Evolutionary conservation across 2,888 invertebrate species (phyloP).

Genomic region (Drosophila diplacantha): DNA sequence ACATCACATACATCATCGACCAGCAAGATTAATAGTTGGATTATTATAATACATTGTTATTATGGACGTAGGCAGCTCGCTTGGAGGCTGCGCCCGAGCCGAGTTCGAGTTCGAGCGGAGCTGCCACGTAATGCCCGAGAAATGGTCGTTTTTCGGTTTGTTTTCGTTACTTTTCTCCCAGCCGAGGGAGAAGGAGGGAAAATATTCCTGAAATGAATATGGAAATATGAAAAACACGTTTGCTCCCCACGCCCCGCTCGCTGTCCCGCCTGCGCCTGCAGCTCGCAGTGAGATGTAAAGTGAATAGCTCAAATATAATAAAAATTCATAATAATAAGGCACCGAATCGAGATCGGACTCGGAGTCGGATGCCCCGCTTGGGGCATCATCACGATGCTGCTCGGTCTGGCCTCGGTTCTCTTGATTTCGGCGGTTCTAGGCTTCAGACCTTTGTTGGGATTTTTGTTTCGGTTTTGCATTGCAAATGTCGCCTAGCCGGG

Average conservation of each 20-base stretch:
- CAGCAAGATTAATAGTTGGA: constrained; percentile 66
- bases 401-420: not conserved
- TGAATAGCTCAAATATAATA: constrained; percentile 59
- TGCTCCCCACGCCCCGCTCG: constrained; percentile 30
- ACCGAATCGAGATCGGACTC: constrained; percentile 18
- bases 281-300: constrained; percentile 38
- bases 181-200: constrained; percentile 19
- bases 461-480: constrained; percentile 46
- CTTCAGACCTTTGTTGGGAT: constrained; percentile 31
- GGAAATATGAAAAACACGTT: constrained; percentile 67
- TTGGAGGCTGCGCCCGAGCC: constrained; percentile 7
- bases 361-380: constrained; percentile 7
- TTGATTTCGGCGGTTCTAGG: constrained; percentile 21
- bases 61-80: constrained; percentile 49
- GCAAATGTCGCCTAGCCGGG: constrained; percentile 48
- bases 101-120: constrained; percentile 21
- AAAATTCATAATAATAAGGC: constrained; percentile 52
- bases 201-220: constrained; percentile 52
- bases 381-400: constrained; percentile 28
- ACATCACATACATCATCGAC: constrained; percentile 16
- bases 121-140: constrained; percentile 51
- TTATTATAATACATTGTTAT: constrained; percentile 49
- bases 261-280: constrained; percentile 2
- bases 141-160: constrained; percentile 22
- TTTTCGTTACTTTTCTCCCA: constrained; percentile 6